Evolutionary conservation across 92 coral and sea anemone species (phyloP).

Genomic region (Porites rus): DNA sequence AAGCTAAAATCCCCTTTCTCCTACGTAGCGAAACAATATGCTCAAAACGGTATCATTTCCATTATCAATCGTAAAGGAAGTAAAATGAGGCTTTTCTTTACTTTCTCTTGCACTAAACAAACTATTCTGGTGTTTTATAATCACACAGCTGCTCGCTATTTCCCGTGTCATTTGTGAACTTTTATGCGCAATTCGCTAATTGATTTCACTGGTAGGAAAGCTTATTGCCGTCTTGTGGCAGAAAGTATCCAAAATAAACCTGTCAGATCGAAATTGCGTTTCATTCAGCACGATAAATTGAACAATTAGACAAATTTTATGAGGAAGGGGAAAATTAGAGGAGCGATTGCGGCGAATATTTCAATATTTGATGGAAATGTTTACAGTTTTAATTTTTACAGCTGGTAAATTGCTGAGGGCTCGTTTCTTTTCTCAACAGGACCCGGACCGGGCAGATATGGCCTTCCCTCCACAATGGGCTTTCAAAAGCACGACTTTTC

Average conservation of each 20-base stretch:
- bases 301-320: background rate
- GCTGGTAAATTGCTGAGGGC: too few species aligned
- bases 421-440: conserved; percentile 48
- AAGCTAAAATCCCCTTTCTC: background rate
- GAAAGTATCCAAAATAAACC: background rate
- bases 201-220: conserved; percentile 2
- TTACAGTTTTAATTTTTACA: background rate
- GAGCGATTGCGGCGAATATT: background rate
- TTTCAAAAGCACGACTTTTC: conserved; percentile 80
- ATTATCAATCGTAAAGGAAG: conserved; percentile 14
- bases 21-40: background rate
- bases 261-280: background rate
- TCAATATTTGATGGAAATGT: background rate
- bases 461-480: conserved; percentile 90
- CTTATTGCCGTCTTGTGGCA: background rate
- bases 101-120: conserved; percentile 20
- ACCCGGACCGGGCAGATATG: conserved; percentile 97
- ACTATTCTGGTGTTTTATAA: conserved; percentile 1
- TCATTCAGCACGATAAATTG: background rate
- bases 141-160: conserved; percentile 30
- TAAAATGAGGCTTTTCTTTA: conserved; percentile 21
- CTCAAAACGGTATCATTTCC: background rate
- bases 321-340: background rate
- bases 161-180: background rate
- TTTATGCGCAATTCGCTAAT: conserved; percentile 17